Evolutionary conservation across 2,797 vertebrate genomes (phyloP).

Genomic region (Chromis chromis): DNA sequence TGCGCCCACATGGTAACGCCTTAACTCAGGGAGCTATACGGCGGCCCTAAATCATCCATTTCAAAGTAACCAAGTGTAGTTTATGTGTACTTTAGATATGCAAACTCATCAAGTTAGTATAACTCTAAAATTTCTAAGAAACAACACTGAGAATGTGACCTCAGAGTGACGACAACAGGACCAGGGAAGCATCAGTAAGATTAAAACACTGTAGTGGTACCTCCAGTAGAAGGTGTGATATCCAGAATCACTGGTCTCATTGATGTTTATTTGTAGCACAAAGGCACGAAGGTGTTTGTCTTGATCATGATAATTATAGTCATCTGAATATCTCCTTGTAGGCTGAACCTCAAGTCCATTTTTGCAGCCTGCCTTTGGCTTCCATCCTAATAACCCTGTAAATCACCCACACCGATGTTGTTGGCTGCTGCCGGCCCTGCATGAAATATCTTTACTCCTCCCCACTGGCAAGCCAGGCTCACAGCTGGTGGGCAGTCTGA

Average conservation of each 20-base stretch:
- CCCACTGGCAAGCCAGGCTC: constrained; percentile 64
- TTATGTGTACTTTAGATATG: no score
- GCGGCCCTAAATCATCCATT: no score
- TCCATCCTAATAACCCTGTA: constrained; percentile 51
- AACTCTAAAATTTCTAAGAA: no score
- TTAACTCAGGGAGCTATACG: no score
- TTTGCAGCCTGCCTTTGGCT: constrained; percentile 40
- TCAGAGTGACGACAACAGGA: no score
- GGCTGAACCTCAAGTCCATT: constrained; percentile 14
- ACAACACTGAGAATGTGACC: no score
- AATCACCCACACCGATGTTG: constrained; percentile 63
- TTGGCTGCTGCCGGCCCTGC: constrained; percentile 49
- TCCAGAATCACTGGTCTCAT: background rate
- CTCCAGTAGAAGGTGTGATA: no score
- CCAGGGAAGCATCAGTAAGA: no score
- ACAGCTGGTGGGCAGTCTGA: constrained; percentile 82
- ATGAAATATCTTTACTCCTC: constrained; percentile 71
- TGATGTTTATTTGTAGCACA: constrained; percentile 6
- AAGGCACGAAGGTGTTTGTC: constrained; percentile 12
- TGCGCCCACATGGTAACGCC: no score
- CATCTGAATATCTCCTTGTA: background rate
- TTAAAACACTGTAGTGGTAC: no score
- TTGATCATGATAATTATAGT: background rate
- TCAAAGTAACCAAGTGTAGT: no score
- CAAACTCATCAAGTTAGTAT: no score